phyloP scores from a whole-genome alignment of 2,888 invertebrate species.

The Callinectes sapidus region DNA sequence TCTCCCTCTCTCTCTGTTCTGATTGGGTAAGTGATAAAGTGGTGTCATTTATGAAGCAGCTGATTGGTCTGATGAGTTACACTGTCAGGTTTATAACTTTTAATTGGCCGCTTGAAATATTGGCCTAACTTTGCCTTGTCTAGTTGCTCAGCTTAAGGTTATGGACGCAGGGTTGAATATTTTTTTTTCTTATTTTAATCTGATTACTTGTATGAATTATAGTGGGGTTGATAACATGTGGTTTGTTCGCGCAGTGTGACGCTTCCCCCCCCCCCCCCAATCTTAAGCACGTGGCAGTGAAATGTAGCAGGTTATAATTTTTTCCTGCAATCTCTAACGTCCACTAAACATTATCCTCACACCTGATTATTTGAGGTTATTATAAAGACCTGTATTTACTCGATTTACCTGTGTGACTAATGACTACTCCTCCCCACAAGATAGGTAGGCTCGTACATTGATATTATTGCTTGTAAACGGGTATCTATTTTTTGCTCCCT shows the following conservation, averaged over 20 bases:
- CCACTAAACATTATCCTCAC: neutral
- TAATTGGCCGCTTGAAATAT: neutral
- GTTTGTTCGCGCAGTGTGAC: neutral
- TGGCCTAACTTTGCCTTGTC: neutral
- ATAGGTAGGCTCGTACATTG: neutral
- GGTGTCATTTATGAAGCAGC: neutral
- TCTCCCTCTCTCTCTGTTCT: neutral
- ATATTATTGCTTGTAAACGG: neutral
- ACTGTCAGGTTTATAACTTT: neutral
- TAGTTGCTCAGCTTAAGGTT: neutral
- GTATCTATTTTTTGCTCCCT: neutral
- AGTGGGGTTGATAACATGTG: neutral
- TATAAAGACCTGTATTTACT: neutral
- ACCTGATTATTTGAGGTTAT: neutral
- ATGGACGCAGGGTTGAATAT: neutral
- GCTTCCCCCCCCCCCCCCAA: too few relatives aligned
- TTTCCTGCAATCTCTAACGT: neutral
- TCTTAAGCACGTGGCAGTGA: neutral
- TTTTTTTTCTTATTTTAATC: neutral
- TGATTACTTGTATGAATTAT: neutral
- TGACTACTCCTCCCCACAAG: neutral
- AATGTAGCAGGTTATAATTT: neutral
- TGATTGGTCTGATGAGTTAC: neutral
- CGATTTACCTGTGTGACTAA: neutral
- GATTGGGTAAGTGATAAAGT: constrained; percentile 16